Conservation (phyloP, 2,888 invertebrate species). For the Epicampocera succincta region DNA sequence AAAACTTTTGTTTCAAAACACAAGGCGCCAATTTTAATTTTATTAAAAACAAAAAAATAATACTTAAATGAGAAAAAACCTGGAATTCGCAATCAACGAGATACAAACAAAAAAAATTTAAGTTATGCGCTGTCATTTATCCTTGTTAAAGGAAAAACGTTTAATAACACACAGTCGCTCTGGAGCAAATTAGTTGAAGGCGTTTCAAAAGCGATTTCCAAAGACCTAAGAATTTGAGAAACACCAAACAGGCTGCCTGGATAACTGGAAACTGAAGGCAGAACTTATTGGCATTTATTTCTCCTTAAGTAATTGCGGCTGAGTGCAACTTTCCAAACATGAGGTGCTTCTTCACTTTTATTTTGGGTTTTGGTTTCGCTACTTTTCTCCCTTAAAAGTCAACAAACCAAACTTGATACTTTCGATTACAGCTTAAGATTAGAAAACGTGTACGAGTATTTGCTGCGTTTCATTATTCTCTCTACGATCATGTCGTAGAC, state of each 20-base stretch:
- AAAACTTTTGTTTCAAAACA: constrained; percentile 56
- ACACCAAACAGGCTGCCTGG: no score
- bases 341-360: no score
- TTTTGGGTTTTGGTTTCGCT: no score
- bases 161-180: constrained; percentile 28
- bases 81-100: constrained; percentile 41
- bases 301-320: no score
- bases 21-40: constrained; percentile 70
- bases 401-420: constrained; percentile 26
- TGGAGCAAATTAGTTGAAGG: constrained; percentile 16
- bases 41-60: constrained; percentile 32
- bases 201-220: constrained; percentile 7
- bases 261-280: no score
- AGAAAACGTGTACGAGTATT: no score
- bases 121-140: constrained; percentile 61
- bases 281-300: no score
- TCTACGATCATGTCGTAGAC: constrained; percentile 35
- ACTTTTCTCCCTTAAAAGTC: constrained; percentile 23
- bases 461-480: neutral
- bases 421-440: no score
- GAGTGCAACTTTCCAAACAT: no score
- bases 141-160: constrained; percentile 51
- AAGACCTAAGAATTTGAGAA: neutral
- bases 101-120: constrained; percentile 24
- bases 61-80: constrained; percentile 37